Conservation (phyloP, 2,888 invertebrate genomes). For the Himalopsyche tibetana region DNA sequence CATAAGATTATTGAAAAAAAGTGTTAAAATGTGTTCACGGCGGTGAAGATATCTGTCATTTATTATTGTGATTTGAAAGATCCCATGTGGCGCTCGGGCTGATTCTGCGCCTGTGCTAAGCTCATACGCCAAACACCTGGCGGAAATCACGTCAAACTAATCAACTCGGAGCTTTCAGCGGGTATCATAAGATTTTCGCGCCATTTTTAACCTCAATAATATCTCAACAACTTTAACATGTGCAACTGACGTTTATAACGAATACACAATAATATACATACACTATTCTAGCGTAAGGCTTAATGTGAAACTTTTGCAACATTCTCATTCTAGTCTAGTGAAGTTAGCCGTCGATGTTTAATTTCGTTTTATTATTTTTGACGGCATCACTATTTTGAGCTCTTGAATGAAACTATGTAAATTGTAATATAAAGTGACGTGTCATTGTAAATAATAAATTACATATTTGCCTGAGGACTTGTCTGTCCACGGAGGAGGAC, state of each 20-base stretch:
- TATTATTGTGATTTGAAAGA: conserved; percentile 10
- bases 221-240: conserved; percentile 7
- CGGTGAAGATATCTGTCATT: conserved; percentile 11
- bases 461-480: background rate
- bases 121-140: conserved; percentile 41
- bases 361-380: conserved; percentile 23
- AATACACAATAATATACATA: background rate
- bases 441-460: conserved; percentile 8
- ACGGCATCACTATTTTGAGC: conserved; percentile 21
- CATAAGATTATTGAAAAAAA: background rate
- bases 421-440: conserved; percentile 16
- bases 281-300: background rate
- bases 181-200: conserved; percentile 6
- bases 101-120: conserved; percentile 41
- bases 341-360: background rate
- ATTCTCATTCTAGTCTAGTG: background rate
- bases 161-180: conserved; percentile 23
- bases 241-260: conserved; percentile 42
- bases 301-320: background rate
- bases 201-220: conserved; percentile 37
- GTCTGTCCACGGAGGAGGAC: conserved; percentile 11
- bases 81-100: background rate
- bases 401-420: conserved; percentile 6
- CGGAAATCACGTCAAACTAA: conserved; percentile 43
- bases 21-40: background rate